A percentile compares a stretch with the other conserved stretches of the same genome.
Evolutionary conservation across 2,888 invertebrate species (phyloP).

Genomic region (Cotesia congregata): DNA sequence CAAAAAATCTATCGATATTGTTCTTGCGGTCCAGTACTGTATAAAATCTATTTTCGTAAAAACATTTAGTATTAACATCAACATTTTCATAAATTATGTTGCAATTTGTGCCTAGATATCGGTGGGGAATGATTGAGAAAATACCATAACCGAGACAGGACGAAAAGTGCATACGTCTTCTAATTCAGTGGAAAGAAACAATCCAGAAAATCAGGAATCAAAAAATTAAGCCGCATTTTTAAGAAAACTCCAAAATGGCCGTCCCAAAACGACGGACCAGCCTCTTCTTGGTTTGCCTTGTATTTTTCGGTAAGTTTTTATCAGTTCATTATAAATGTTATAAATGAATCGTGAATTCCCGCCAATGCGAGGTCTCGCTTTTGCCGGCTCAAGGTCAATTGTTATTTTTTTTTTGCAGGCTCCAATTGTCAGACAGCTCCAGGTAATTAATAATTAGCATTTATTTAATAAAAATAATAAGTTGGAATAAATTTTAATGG

Average conservation of each 20-base stretch:
- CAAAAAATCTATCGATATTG: background rate
- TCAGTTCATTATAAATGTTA: no score
- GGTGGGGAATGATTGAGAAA: background rate
- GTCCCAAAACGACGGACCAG: background rate
- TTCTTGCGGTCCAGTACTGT: background rate
- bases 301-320: background rate
- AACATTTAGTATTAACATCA: no score
- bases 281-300: background rate
- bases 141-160: background rate
- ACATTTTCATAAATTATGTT: no score
- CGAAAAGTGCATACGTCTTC: background rate
- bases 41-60: no score
- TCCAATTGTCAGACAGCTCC: slow-evolving; percentile 65
- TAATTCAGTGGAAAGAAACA: background rate
- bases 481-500: background rate
- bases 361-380: background rate
- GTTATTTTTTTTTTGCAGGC: slow-evolving; percentile 55
- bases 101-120: background rate
- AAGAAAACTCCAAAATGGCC: background rate
- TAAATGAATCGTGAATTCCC: background rate
- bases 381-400: slow-evolving; percentile 21
- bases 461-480: slow-evolving; percentile 8
- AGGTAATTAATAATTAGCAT: slow-evolving; percentile 54
- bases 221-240: background rate
- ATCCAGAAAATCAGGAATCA: no score